Evolutionary conservation across 1,140 invertebrate species (phyloP).

Genomic region (Temnothorax curvispinosus): DNA sequence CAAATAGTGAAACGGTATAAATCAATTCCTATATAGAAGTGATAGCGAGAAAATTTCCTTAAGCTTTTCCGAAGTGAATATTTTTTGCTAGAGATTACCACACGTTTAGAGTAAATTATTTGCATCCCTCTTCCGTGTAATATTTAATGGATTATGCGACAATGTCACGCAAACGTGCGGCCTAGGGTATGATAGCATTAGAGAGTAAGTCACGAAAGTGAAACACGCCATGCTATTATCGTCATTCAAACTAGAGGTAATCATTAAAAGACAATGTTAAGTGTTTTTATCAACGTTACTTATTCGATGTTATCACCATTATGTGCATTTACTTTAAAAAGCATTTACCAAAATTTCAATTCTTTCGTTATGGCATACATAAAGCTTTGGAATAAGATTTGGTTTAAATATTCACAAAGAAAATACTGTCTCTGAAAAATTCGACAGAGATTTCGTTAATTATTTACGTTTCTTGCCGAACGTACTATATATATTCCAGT

Average conservation of each 20-base stretch:
- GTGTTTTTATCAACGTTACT: slow-evolving; percentile 26
- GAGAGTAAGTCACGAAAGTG: slow-evolving; percentile 50
- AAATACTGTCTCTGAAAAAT: not conserved
- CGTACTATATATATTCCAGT: not conserved
- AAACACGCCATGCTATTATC: slow-evolving; percentile 50
- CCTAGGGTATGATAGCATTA: slow-evolving; percentile 52
- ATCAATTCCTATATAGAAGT: not conserved
- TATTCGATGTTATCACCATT: not conserved
- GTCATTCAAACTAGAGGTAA: slow-evolving; percentile 19
- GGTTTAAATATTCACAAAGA: slow-evolving; percentile 5
- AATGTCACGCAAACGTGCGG: slow-evolving; percentile 46
- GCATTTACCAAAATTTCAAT: not conserved
- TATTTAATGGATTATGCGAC: slow-evolving; percentile 60
- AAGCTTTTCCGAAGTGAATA: slow-evolving; percentile 46
- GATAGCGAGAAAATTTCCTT: slow-evolving; percentile 6
- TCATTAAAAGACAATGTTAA: slow-evolving; percentile 56
- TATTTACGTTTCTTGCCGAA: not conserved
- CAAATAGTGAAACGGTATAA: not conserved
- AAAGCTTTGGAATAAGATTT: not conserved
- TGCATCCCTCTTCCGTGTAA: slow-evolving; percentile 51
- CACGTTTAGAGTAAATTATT: slow-evolving; percentile 52
- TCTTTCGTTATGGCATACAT: not conserved
- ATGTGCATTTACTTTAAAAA: slow-evolving; percentile 5
- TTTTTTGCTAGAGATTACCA: slow-evolving; percentile 39
- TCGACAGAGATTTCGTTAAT: not conserved